Evolutionary conservation across 2,888 invertebrate species (phyloP).

Genomic region (Coelinius sp.): DNA sequence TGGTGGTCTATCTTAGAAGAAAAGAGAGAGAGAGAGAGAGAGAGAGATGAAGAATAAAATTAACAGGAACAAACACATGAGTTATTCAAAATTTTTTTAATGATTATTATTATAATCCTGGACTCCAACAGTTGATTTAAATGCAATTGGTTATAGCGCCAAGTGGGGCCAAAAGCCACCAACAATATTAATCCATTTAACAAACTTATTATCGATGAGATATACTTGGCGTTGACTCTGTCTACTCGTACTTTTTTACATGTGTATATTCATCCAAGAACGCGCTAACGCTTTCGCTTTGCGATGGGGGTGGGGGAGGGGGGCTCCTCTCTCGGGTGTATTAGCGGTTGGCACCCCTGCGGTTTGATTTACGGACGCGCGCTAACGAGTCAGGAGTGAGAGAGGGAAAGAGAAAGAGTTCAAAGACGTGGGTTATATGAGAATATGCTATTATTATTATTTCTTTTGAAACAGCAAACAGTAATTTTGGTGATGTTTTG

Average conservation of each 20-base stretch:
- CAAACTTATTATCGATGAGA: slow-evolving; percentile 69
- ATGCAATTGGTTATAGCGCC: neutral
- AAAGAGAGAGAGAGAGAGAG: neutral
- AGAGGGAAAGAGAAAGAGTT: slow-evolving; percentile 34
- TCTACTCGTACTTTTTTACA: slow-evolving; percentile 47
- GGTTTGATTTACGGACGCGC: slow-evolving; percentile 69
- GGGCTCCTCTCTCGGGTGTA: slow-evolving; percentile 55
- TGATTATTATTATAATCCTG: neutral
- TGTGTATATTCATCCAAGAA: slow-evolving; percentile 36
- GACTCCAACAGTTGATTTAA: neutral
- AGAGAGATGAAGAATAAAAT: neutral
- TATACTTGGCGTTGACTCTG: slow-evolving; percentile 67
- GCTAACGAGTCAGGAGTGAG: slow-evolving; percentile 63
- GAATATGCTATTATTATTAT: slow-evolving; percentile 31
- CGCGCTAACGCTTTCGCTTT: slow-evolving; percentile 33
- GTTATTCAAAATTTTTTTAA: too few relatives aligned
- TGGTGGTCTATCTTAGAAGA: neutral
- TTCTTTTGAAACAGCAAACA: neutral
- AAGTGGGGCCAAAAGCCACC: slow-evolving; percentile 39
- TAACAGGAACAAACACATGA: too few relatives aligned
- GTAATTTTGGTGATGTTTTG: neutral
- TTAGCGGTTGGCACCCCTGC: slow-evolving; percentile 69
- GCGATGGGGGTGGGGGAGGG: slow-evolving; percentile 19
- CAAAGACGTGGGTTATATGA: slow-evolving; percentile 20
- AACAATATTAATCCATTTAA: slow-evolving; percentile 67